Conservation (phyloP, 2,797 vertebrate species). For the Chrosomus eos region DNA sequence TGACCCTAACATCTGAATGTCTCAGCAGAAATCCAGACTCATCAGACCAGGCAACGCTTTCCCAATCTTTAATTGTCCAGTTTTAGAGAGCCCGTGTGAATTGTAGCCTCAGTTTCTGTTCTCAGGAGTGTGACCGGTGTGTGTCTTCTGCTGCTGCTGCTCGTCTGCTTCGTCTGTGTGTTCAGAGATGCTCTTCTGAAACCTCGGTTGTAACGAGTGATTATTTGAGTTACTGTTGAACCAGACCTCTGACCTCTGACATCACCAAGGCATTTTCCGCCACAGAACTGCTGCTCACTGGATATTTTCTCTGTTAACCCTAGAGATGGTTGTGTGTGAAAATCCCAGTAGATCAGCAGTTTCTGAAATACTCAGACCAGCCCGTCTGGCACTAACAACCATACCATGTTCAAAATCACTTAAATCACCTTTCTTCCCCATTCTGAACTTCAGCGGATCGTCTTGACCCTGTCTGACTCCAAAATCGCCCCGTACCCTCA, state of each 20-base stretch:
- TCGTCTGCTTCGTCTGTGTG: not conserved
- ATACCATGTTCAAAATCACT: not conserved
- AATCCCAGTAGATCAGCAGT: not conserved
- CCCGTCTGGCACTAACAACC: not conserved
- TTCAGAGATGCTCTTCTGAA: not conserved
- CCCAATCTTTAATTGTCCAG: no score
- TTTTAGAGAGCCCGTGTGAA: no score
- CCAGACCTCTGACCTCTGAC: slow-evolving; percentile 51
- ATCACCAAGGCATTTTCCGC: slow-evolving; percentile 47
- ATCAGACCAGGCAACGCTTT: no score
- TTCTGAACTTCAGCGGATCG: not conserved
- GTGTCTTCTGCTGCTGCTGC: no score
- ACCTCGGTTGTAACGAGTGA: not conserved
- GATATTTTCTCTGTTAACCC: not conserved
- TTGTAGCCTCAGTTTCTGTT: no score
- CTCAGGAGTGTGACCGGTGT: no score
- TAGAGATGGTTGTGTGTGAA: not conserved
- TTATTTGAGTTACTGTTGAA: not conserved
- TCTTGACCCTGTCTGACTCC: not conserved
- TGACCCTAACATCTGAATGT: not conserved
- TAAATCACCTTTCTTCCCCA: not conserved
- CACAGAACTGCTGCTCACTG: slow-evolving; percentile 20
- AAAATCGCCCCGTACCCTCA: no score
- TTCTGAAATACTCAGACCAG: not conserved
- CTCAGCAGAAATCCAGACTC: no score